These are phyloP conservation scores for Pseudococcus jackbeardsleyi DNA, from an alignment of 2,888 invertebrate species.

Conservation along the genomic window DNA sequence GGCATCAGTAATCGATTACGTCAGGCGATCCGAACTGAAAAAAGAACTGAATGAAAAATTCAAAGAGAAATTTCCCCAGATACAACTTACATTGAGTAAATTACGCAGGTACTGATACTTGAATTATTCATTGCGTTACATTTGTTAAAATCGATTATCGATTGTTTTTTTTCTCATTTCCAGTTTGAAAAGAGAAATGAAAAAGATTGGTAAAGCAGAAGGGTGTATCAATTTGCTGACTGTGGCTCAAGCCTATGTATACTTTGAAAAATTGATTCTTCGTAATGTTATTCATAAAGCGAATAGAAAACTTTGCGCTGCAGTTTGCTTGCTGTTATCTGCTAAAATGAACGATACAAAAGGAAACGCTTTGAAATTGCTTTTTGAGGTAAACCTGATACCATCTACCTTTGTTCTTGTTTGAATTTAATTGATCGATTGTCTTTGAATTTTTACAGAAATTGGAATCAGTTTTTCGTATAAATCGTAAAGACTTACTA, in stretches of 20 bases:
- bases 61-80: slow-evolving; percentile 92
- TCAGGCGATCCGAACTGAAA: slow-evolving; percentile 94
- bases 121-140: not conserved
- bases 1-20: slow-evolving; percentile 97
- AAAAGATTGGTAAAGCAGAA: slow-evolving; percentile 90
- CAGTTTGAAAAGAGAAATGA: slow-evolving; percentile 96
- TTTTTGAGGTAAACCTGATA: slow-evolving; percentile 82
- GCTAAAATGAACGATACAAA: slow-evolving; percentile 98
- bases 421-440: not conserved
- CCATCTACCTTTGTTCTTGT: not conserved
- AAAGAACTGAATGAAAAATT: slow-evolving; percentile 98
- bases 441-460: slow-evolving; percentile 74
- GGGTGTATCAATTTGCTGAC: slow-evolving; percentile 90
- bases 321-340: slow-evolving; percentile 92
- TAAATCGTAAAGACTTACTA: slow-evolving; percentile 91
- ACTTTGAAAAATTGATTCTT: slow-evolving; percentile 95
- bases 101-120: slow-evolving; percentile 81
- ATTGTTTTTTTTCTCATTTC: slow-evolving; percentile 32
- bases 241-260: slow-evolving; percentile 97
- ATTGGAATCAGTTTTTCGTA: slow-evolving; percentile 89
- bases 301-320: slow-evolving; percentile 95
- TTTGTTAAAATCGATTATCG: not conserved
- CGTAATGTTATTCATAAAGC: slow-evolving; percentile 93
- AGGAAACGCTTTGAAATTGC: slow-evolving; percentile 85
- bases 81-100: slow-evolving; percentile 95